Evolutionary conservation across 2,888 invertebrate genomes (phyloP).

Genomic region (Drosophila longiperda): DNA sequence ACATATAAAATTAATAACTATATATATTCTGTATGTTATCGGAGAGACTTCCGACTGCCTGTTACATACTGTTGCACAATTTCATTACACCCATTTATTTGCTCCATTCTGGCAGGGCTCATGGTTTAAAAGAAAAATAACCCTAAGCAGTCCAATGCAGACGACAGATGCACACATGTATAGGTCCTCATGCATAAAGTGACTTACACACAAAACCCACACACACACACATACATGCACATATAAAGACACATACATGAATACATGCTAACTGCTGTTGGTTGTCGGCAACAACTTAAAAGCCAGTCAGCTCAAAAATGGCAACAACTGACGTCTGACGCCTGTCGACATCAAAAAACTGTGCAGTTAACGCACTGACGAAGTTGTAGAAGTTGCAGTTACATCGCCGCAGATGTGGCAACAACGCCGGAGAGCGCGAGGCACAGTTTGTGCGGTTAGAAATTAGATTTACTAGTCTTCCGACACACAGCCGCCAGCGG

Average conservation of each 20-base stretch:
- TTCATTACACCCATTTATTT: neutral
- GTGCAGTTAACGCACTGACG: slow-evolving; percentile 68
- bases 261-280: slow-evolving; percentile 43
- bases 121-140: neutral
- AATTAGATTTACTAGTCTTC: slow-evolving; percentile 76
- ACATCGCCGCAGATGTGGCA: slow-evolving; percentile 54
- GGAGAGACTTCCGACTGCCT: neutral
- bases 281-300: slow-evolving; percentile 66
- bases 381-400: slow-evolving; percentile 65
- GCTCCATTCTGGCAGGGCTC: neutral
- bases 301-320: slow-evolving; percentile 70
- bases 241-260: neutral
- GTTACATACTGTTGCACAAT: neutral
- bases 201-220: slow-evolving; percentile 28
- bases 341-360: slow-evolving; percentile 42
- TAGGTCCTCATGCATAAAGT: slow-evolving; percentile 24
- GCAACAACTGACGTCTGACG: slow-evolving; percentile 62
- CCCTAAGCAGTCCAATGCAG: slow-evolving; percentile 38
- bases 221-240: neutral
- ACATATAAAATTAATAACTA: too few relatives aligned
- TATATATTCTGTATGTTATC: neutral
- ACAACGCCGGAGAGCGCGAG: slow-evolving; percentile 17
- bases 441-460: slow-evolving; percentile 62
- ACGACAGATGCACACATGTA: slow-evolving; percentile 6
- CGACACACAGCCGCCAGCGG: slow-evolving; percentile 24